Evolutionary conservation across 2,113 vertebrate species (phyloP).

Genomic region (Campylomormyrus numenius): DNA sequence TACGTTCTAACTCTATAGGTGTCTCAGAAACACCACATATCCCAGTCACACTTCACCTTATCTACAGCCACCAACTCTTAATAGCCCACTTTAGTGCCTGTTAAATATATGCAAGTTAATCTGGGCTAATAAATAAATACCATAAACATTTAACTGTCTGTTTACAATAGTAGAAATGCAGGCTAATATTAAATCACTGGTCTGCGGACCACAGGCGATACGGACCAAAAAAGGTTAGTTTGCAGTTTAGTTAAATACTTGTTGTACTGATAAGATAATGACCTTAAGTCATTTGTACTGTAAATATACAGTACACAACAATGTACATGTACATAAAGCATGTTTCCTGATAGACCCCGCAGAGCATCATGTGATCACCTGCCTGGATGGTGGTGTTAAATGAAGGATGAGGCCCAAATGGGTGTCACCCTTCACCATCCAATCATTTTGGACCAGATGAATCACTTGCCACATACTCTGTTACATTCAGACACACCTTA

Average conservation of each 20-base stretch:
- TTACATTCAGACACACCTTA: background rate
- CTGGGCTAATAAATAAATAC: background rate
- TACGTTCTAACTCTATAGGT: background rate
- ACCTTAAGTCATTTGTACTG: too few relatives aligned
- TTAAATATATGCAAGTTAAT: background rate
- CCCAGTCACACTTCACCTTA: background rate
- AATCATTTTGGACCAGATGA: background rate
- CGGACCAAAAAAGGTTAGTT: background rate
- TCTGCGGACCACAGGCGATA: background rate
- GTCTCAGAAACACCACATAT: background rate
- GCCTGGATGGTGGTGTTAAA: background rate
- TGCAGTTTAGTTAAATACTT: background rate
- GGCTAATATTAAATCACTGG: background rate
- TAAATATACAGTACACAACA: too few relatives aligned
- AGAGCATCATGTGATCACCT: background rate
- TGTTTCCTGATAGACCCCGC: background rate
- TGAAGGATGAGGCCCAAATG: background rate
- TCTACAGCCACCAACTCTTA: background rate
- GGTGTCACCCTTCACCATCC: background rate
- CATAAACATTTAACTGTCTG: too few relatives aligned
- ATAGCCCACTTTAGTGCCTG: background rate
- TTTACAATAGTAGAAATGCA: background rate
- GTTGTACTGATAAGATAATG: too few relatives aligned
- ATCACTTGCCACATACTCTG: background rate
- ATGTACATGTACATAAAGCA: background rate